A percentile compares a stretch with the other conserved stretches of the same genome.
These are phyloP conservation scores for Artibeus jamaicensis DNA, from an alignment of 2,797 vertebrate species.

Conservation along the genomic window DNA sequence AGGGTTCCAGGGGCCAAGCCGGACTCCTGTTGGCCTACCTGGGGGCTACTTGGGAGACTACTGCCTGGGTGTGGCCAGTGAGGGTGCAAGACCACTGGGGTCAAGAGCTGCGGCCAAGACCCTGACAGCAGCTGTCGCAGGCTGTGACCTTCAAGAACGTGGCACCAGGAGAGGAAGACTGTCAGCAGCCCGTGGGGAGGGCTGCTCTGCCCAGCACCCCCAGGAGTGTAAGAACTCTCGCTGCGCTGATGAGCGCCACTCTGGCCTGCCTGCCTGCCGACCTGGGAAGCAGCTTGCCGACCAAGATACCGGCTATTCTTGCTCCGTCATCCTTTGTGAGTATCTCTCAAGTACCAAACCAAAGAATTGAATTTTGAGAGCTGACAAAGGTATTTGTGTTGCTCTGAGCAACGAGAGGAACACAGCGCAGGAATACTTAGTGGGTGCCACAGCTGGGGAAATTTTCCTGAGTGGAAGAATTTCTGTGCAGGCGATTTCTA, in stretches of 20 bases:
- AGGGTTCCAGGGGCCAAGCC: background rate
- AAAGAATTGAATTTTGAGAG: slow-evolving; percentile 30
- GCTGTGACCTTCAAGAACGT: background rate
- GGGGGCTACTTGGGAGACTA: background rate
- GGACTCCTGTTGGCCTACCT: background rate
- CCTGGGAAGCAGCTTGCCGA: background rate
- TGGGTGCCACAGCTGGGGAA: background rate
- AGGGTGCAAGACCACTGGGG: background rate
- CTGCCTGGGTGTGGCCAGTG: background rate
- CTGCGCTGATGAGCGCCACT: fast-evolving
- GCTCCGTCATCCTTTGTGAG: background rate
- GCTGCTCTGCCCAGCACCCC: background rate
- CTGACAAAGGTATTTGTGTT: slow-evolving; percentile 31
- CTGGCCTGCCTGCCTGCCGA: background rate
- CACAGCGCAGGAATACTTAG: slow-evolving; percentile 31
- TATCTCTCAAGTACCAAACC: slow-evolving; percentile 35
- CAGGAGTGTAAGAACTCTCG: background rate
- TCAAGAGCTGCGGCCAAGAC: background rate
- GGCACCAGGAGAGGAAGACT: background rate
- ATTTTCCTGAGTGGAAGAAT: slow-evolving; percentile 60
- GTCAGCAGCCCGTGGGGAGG: too few relatives aligned
- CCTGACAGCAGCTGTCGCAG: background rate
- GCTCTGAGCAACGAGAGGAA: background rate
- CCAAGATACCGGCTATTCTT: background rate
- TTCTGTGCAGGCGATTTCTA: slow-evolving; percentile 41